Conservation (phyloP, 1,140 invertebrate species). For the Yoshiicerus persimilis region DNA sequence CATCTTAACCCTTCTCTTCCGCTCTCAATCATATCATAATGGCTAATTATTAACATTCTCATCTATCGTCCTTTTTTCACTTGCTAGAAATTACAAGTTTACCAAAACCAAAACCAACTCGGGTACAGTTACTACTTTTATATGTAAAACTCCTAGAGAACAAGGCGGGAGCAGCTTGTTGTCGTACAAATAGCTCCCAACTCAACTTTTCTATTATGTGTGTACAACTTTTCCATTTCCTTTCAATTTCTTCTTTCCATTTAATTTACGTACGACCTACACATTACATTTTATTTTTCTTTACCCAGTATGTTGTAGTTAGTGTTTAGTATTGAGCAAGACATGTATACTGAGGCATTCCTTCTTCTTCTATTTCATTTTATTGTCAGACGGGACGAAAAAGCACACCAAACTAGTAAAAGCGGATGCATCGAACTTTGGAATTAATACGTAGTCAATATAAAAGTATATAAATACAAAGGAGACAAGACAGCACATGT, state of each 20-base stretch:
- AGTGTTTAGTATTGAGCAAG: too few relatives aligned
- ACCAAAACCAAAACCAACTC: neutral
- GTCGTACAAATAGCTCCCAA: neutral
- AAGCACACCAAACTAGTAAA: neutral
- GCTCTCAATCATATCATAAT: conserved; percentile 14
- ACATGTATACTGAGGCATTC: neutral
- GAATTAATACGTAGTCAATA: neutral
- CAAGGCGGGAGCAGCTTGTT: neutral
- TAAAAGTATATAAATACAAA: neutral
- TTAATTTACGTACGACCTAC: neutral
- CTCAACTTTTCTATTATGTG: neutral
- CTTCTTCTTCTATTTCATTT: neutral
- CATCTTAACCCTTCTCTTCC: conserved; percentile 16
- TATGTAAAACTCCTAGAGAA: too few relatives aligned
- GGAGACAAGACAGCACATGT: neutral
- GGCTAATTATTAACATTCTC: neutral
- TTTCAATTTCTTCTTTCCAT: neutral
- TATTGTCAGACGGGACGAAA: neutral
- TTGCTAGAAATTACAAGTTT: neutral
- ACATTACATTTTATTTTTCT: neutral
- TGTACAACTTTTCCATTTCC: neutral
- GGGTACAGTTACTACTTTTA: too few relatives aligned
- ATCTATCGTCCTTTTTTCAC: neutral
- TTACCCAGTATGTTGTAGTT: neutral
- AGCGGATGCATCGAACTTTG: neutral